Evolutionary conservation across 2,888 invertebrate species (phyloP), one percentile per base, ranked within the genome.

Genomic region (Caenorhabditis becei): DNA sequence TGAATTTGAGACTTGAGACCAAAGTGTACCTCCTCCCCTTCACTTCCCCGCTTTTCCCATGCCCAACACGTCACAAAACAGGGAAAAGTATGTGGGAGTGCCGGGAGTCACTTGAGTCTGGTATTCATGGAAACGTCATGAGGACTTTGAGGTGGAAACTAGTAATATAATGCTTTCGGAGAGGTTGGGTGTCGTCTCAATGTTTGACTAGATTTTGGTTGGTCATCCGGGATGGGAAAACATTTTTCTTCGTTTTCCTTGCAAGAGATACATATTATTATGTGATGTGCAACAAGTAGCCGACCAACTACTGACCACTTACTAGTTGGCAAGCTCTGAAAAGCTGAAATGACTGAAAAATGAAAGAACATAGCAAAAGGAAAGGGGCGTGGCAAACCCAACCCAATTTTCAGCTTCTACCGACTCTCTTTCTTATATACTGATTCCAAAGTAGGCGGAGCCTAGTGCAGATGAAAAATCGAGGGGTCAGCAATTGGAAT

Each of bases 61-160:
- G n/a, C 37, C 41, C 10, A 18, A 41, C 59, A 59, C 59, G 41
- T 59, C 41, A 37, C 41, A 35, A 24, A 35, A 32, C 11, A n/a
- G 58, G 2, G 4, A 35, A 16, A 59, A 37, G 58, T 18, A 37
- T 37, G 58, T 58, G 37, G 58, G 37, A 37, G n/a, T 35, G 11
- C 18, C 4, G 26, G 26, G 32, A 14, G 11, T 35, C 23, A 20
- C 24, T 41, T 41, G 41, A 59, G 37, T 41, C 41, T 59, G 41
- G 59, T 59, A 59, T 59, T 59, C 59, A 59, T 37, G 41, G 37
- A 59, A 59, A 59, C 59, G 32, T 59, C 41, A 41, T 59, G 23
- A 37, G 20, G n/a, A n/a, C n/a, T n/a, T n/a, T n/a, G n/a, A n/a
- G n/a, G n/a, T n/a, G n/a, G n/a, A n/a, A n/a, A n/a, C n/a, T n/a